phyloP scores from a whole-genome alignment of 2,113 vertebrate species.

The Colaptes auratus region DNA sequence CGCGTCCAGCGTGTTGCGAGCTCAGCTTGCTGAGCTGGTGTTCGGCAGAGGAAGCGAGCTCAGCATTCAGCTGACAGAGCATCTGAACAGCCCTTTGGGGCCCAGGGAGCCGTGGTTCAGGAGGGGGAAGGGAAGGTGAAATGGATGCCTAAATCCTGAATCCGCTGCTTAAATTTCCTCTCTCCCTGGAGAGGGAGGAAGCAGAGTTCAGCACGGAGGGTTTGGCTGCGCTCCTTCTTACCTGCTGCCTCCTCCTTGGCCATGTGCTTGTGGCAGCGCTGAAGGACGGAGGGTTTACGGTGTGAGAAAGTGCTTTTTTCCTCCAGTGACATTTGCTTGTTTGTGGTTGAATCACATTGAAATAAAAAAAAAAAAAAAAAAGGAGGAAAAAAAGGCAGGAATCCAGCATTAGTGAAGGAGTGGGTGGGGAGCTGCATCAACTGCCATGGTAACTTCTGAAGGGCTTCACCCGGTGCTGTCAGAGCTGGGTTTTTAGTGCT shows the following conservation, averaged over 20 bases:
- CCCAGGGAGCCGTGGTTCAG: neutral
- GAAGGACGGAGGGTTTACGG: neutral
- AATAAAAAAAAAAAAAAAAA: neutral
- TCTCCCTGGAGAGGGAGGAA: slow-evolving; percentile 1
- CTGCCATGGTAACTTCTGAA: slow-evolving; percentile 67
- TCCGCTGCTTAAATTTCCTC: slow-evolving; percentile 49
- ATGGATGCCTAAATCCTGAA: slow-evolving; percentile 13
- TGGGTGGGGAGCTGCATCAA: slow-evolving; percentile 56
- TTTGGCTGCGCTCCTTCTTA: slow-evolving; percentile 23
- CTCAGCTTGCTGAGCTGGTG: slow-evolving; percentile 24
- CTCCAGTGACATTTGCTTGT: slow-evolving; percentile 38
- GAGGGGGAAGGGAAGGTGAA: slow-evolving; percentile 18
- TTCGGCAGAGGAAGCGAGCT: neutral
- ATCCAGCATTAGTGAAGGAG: slow-evolving; percentile 49
- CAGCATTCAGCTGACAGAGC: slow-evolving; percentile 4
- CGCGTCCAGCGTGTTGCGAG: neutral
- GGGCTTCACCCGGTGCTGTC: slow-evolving; percentile 57
- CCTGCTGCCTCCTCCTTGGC: slow-evolving; percentile 5
- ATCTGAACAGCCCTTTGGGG: neutral
- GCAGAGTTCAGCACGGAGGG: neutral
- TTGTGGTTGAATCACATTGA: slow-evolving; percentile 33
- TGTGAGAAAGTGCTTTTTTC: slow-evolving; percentile 1
- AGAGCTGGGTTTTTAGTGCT: slow-evolving; percentile 31
- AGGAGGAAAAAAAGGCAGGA: neutral
- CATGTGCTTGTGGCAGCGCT: neutral